phyloP scores from a whole-genome alignment of 2,113 vertebrate species.

The Sturnira hondurensis region DNA sequence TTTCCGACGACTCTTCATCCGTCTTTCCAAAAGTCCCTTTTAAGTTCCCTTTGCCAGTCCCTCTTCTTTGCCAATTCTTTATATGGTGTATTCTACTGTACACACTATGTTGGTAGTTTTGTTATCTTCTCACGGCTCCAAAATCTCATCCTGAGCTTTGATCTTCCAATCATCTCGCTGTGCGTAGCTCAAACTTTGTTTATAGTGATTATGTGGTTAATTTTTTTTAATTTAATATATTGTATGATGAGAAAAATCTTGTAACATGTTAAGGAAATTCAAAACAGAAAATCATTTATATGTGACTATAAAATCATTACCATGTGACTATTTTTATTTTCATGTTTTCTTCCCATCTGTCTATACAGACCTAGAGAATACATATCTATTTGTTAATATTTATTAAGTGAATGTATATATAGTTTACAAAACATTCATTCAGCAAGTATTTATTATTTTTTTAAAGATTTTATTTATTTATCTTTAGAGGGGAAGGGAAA shows the following conservation, averaged over 20 bases:
- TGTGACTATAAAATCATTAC: neutral
- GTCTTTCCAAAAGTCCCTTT: neutral
- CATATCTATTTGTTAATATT: neutral
- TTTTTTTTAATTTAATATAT: neutral
- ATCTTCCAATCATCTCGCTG: neutral
- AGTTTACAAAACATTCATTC: slow-evolving; percentile 9
- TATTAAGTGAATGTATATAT: neutral
- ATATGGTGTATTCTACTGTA: neutral
- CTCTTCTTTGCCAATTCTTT: neutral
- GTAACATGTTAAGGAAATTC: neutral
- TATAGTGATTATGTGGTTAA: neutral
- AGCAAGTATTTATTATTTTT: neutral
- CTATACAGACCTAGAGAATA: neutral
- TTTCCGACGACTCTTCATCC: neutral
- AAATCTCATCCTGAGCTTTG: neutral
- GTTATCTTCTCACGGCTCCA: neutral
- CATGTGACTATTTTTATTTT: neutral
- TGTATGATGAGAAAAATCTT: neutral
- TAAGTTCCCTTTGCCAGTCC: neutral
- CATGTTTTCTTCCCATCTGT: neutral
- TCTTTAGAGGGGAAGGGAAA: too few relatives aligned
- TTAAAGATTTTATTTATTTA: too few relatives aligned
- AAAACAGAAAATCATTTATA: neutral
- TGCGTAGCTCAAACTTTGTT: neutral
- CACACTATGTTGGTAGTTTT: neutral